Conservation (phyloP, 2,113 vertebrate species). For the Argyrosomus japonicus region DNA sequence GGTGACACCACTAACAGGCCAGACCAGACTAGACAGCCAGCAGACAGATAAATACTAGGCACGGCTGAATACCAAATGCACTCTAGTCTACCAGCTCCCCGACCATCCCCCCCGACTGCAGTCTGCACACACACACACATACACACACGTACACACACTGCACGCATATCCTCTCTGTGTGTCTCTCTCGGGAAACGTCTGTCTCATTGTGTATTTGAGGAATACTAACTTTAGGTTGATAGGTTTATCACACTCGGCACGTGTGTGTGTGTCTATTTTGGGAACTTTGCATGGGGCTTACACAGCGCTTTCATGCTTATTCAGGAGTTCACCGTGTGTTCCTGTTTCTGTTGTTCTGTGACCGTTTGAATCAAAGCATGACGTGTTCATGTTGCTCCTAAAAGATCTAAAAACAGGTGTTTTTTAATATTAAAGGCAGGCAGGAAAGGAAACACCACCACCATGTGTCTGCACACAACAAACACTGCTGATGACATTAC, state of each 20-base stretch:
- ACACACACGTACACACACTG: slow-evolving; percentile 20
- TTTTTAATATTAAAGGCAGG: neutral
- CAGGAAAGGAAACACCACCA: slow-evolving; percentile 27
- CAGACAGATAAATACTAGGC: slow-evolving; percentile 84
- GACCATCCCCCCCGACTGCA: slow-evolving; percentile 61
- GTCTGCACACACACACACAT: slow-evolving; percentile 38
- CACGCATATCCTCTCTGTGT: slow-evolving; percentile 30
- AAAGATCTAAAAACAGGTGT: neutral
- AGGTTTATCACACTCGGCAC: slow-evolving; percentile 60
- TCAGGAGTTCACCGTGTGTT: slow-evolving; percentile 33
- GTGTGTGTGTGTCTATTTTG: slow-evolving; percentile 55
- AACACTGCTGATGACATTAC: slow-evolving; percentile 2
- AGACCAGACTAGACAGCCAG: slow-evolving; percentile 82
- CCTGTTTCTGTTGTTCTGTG: slow-evolving; percentile 14
- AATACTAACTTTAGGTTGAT: slow-evolving; percentile 69
- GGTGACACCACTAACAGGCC: slow-evolving; percentile 81
- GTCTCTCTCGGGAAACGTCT: slow-evolving; percentile 62
- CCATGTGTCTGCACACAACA: slow-evolving; percentile 11
- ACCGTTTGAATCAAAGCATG: slow-evolving; percentile 20
- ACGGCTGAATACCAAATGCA: slow-evolving; percentile 84
- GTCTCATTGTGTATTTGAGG: slow-evolving; percentile 70
- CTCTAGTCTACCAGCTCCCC: slow-evolving; percentile 68
- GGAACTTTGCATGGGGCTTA: slow-evolving; percentile 44
- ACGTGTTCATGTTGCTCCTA: neutral
- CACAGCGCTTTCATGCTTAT: slow-evolving; percentile 39